phyloP scores from a whole-genome alignment of 2,888 invertebrate genomes.

The Syrphus vitripennis region DNA sequence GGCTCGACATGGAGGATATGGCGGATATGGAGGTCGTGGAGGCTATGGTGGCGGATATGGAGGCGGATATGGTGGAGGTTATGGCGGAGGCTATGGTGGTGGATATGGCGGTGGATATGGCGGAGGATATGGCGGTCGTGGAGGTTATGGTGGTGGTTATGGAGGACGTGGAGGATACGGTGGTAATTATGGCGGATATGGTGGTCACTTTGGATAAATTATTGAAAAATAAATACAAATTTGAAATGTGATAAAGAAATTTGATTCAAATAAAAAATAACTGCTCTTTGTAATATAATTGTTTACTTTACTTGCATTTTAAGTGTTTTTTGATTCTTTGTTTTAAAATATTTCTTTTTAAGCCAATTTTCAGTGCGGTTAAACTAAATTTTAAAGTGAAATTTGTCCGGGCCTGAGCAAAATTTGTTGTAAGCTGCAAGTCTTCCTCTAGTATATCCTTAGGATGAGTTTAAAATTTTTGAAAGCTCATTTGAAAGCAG shows the following conservation, averaged over 20 bases:
- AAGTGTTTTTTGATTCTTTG: neutral
- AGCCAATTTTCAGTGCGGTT: too few species aligned
- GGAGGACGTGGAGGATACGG: slow-evolving; percentile 22
- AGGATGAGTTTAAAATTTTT: too few species aligned
- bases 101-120: slow-evolving; percentile 72
- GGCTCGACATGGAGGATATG: slow-evolving; percentile 71
- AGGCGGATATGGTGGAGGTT: slow-evolving; percentile 37
- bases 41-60: slow-evolving; percentile 48
- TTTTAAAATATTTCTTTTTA: neutral
- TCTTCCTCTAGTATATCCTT: too few species aligned
- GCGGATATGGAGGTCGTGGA: slow-evolving; percentile 60
- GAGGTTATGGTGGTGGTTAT: slow-evolving; percentile 34
- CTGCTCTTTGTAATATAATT: neutral
- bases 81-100: slow-evolving; percentile 12
- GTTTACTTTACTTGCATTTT: too few species aligned
- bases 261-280: neutral
- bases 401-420: too few species aligned
- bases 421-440: too few species aligned
- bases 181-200: slow-evolving; percentile 35
- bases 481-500: too few species aligned
- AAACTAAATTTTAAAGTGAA: too few species aligned
- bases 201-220: slow-evolving; percentile 53
- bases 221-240: neutral
- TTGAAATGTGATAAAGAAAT: neutral
- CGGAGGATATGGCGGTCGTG: slow-evolving; percentile 48